A percentile compares a stretch with the other conserved stretches of the same genome.
Conservation (phyloP, 2,888 invertebrate species). For the Pycnomerus fuliginosus region DNA sequence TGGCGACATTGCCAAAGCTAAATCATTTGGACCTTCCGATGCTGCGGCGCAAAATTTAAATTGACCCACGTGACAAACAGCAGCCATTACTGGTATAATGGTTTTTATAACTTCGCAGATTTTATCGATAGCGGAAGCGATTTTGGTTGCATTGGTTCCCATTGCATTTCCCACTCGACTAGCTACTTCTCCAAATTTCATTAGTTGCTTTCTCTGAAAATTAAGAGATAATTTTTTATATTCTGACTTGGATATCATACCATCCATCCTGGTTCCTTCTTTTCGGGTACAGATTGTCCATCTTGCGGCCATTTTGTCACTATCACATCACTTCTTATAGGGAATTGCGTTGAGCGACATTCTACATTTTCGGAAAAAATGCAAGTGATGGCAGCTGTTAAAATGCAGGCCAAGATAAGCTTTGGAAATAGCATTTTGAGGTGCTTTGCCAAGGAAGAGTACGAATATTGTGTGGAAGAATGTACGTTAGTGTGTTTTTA, state of each 20-base stretch:
- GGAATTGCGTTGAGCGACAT: conserved; percentile 16
- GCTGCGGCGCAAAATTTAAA: conserved; percentile 49
- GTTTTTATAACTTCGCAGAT: conserved; percentile 50
- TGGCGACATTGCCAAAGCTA: conserved; percentile 38
- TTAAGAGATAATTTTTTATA: conserved; percentile 9
- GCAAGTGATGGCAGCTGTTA: not conserved
- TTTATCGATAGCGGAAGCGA: conserved; percentile 46
- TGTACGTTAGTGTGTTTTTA: too few relatives aligned
- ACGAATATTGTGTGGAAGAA: too few relatives aligned
- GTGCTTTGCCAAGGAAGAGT: too few relatives aligned
- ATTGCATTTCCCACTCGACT: conserved; percentile 45
- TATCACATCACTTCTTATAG: conserved; percentile 40
- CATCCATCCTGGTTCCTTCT: conserved; percentile 44
- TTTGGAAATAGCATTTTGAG: too few relatives aligned
- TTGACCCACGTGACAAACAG: conserved; percentile 50
- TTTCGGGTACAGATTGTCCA: conserved; percentile 19
- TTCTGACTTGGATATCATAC: conserved; percentile 27
- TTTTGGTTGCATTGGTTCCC: conserved; percentile 44
- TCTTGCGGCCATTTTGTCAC: conserved; percentile 42
- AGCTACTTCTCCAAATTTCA: conserved; percentile 45
- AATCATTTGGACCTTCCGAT: conserved; percentile 39
- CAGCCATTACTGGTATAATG: conserved; percentile 47
- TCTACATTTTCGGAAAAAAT: conserved; percentile 8
- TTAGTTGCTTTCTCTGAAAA: conserved; percentile 43
- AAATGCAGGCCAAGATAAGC: too few relatives aligned